Evolutionary conservation across 1,140 invertebrate genomes (phyloP), one percentile per base, ranked within the genome.

Genomic region (Lepidurus apus): DNA sequence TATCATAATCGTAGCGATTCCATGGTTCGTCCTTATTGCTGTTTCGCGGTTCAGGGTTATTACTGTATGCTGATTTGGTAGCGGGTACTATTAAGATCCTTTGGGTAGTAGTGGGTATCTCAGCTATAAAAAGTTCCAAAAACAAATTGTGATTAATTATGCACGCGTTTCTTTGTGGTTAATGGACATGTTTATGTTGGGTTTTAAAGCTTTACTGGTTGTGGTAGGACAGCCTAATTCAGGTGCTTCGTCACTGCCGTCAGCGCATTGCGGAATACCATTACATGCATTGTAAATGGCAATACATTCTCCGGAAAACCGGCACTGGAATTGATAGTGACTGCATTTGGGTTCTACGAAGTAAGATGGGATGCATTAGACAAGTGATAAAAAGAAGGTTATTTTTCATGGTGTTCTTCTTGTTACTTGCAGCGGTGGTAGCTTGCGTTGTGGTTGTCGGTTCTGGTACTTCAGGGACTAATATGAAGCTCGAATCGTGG

Each of bases 261-360:
- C 96, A 4, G 91, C 87, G 86, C 96, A 98, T 85, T 98, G 95
- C 11, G 93, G 91, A 78, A 97, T 94, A 43, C 95, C 95, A 87
- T 98, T 95, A 83, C 97, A 98, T 3, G 93, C 93, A 85, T 98
- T 97, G 84, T 98, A 97, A 81, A 96, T 93, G 2, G 95, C 95
- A 81, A 98, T 96, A 83, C 96, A 98, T 84, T 98, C 96, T 42
- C 91, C 90, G 42, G 91, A 91, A 44, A 90, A 90, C 78, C 91
- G 90, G 83, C 95, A 97, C 84, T 93, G 90, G 83, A 96, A 97
- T 84, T 97, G 94, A 85, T 93, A 93, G 74, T 91, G 88, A 80
- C 90, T 92, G 85, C 93, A 95, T 77, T 81, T 87, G 85, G 82
- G 82, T 78, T 76, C 81, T 81, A 78, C 82, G 82, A 11, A 53